A percentile compares a stretch with the other conserved stretches of the same genome.
Conservation (phyloP, 2,888 invertebrate species). For the Apamea monoglypha region DNA sequence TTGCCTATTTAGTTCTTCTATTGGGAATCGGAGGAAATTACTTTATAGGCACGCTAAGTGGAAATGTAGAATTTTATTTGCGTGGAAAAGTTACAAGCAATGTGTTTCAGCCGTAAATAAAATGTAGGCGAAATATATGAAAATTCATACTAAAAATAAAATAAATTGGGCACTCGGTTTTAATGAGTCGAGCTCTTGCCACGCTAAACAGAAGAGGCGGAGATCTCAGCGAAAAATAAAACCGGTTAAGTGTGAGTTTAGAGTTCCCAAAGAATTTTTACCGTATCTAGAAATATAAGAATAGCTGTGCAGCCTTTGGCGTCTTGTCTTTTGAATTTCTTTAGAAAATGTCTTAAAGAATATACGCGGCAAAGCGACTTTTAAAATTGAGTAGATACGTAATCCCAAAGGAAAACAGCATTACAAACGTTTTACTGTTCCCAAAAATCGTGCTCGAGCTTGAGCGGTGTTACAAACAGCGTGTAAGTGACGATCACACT, state of each 20-base stretch:
- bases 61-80: constrained; percentile 26
- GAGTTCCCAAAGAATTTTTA: constrained; percentile 32
- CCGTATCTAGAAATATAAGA: constrained; percentile 13
- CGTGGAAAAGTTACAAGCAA: constrained; percentile 2
- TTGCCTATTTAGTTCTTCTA: neutral
- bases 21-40: neutral
- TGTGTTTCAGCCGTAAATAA: constrained; percentile 20
- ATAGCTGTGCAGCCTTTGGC: constrained; percentile 6
- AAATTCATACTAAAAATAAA: constrained; percentile 56
- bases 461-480: constrained; percentile 2
- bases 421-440: constrained; percentile 20
- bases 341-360: constrained; percentile 1
- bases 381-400: neutral
- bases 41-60: constrained; percentile 14
- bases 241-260: constrained; percentile 51
- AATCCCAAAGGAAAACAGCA: neutral
- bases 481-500: constrained; percentile 22
- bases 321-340: constrained; percentile 21
- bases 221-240: constrained; percentile 51
- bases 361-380: constrained; percentile 1
- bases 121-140: constrained; percentile 39
- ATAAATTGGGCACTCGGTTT: constrained; percentile 65
- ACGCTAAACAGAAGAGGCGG: constrained; percentile 52
- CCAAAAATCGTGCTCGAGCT: constrained; percentile 21
- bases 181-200: constrained; percentile 60